Conservation (phyloP, 2,888 invertebrate genomes). For the Lasiommata megera region DNA sequence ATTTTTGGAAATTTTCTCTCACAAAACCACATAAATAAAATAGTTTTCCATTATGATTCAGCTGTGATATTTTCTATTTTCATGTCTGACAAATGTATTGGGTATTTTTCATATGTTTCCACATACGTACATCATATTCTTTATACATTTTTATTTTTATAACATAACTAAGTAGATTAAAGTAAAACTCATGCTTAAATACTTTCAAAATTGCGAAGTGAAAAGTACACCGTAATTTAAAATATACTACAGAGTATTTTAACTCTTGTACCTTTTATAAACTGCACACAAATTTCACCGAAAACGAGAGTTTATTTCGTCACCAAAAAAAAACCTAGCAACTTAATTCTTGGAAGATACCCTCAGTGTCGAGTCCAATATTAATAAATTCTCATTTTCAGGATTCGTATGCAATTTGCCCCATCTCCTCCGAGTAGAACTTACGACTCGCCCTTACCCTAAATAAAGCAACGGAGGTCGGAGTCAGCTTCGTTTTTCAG, state of each 20-base stretch:
- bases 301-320: conserved; percentile 36
- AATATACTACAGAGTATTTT: too few species aligned
- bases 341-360: conserved; percentile 61
- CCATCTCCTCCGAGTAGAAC: conserved; percentile 63
- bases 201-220: too few species aligned
- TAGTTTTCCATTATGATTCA: background rate
- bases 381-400: conserved; percentile 79
- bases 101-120: background rate
- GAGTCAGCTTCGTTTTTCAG: conserved; percentile 52
- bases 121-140: background rate
- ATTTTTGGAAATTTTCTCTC: conserved; percentile 9
- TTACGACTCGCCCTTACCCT: conserved; percentile 68
- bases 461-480: conserved; percentile 58
- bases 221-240: too few species aligned
- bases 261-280: too few species aligned
- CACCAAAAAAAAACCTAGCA: conserved; percentile 57
- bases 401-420: conserved; percentile 77
- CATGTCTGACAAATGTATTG: background rate
- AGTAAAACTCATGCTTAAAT: too few species aligned
- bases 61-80: background rate
- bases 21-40: background rate
- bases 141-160: too few species aligned
- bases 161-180: too few species aligned
- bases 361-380: conserved; percentile 63
- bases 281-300: background rate